Percentiles rank a stretch among this genome's conserved stretches.
phyloP scores from a whole-genome alignment of 2,888 invertebrate species.

The Drosophila neonasuta region DNA sequence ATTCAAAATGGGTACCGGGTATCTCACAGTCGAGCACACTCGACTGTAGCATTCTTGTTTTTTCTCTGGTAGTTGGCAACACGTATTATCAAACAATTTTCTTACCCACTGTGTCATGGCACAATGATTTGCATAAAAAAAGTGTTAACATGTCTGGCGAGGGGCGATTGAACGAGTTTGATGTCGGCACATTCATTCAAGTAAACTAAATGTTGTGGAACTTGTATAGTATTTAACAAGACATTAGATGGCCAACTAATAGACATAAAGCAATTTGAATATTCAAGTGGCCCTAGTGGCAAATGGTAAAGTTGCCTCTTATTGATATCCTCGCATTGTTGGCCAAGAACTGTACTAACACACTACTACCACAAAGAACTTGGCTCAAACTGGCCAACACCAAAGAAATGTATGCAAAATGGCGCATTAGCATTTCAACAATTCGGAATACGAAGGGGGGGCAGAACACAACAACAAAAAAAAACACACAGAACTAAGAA shows the following conservation, averaged over 20 bases:
- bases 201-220: background rate
- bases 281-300: constrained; percentile 6
- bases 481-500: constrained; percentile 42
- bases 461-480: constrained; percentile 24
- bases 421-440: constrained; percentile 76
- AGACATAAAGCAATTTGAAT: constrained; percentile 12
- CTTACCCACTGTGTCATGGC: constrained; percentile 32
- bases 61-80: constrained; percentile 29
- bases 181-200: background rate
- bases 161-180: constrained; percentile 9
- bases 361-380: background rate
- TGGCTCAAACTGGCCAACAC: constrained; percentile 43
- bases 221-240: background rate
- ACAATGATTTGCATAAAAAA: constrained; percentile 66
- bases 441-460: constrained; percentile 46
- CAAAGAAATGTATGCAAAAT: constrained; percentile 72
- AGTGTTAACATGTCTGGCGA: constrained; percentile 24
- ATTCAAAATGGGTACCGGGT: too few relatives aligned
- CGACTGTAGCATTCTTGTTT: background rate
- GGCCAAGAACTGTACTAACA: constrained; percentile 14
- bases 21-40: too few relatives aligned
- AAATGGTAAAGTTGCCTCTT: constrained; percentile 6
- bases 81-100: constrained; percentile 40
- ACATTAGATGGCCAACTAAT: constrained; percentile 7
- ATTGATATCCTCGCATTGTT: constrained; percentile 2